Conservation (phyloP, 2,113 vertebrate species). For the Lepus americanus region DNA sequence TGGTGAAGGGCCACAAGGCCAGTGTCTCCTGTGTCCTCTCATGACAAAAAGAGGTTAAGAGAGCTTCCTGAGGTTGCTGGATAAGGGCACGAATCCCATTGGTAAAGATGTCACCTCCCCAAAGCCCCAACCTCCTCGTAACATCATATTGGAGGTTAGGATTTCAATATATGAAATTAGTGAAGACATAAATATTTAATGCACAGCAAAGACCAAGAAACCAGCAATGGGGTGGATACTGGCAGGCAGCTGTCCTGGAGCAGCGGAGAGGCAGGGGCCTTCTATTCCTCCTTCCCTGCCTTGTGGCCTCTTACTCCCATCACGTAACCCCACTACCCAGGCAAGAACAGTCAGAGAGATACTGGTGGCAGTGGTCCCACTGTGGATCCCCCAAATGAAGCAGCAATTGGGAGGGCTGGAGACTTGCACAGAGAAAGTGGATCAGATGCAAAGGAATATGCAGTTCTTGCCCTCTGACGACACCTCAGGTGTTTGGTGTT, state of each 20-base stretch:
- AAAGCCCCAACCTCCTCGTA: neutral
- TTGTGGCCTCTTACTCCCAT: neutral
- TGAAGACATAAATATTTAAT: neutral
- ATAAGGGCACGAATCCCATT: neutral
- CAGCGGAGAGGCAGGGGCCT: fast-evolving
- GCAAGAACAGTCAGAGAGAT: neutral
- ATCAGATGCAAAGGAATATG: fast-evolving
- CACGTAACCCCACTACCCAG: fast-evolving
- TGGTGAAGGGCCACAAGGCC: neutral
- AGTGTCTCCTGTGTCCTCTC: neutral
- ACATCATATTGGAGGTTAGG: neutral
- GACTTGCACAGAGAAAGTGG: fast-evolving
- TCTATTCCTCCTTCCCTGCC: neutral
- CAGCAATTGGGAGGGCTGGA: no score
- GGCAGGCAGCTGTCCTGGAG: neutral
- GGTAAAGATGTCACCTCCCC: neutral
- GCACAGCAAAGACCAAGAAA: neutral
- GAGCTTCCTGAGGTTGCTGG: neutral
- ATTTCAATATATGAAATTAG: neutral
- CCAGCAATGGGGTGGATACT: no score
- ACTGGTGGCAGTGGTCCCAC: neutral
- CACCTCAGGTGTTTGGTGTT: neutral
- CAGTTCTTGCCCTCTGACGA: neutral
- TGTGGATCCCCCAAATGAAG: neutral
- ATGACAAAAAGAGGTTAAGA: neutral